These are phyloP conservation scores for Phasianus colchicus DNA, from an alignment of 2,113 vertebrate genomes.

Conservation along the genomic window DNA sequence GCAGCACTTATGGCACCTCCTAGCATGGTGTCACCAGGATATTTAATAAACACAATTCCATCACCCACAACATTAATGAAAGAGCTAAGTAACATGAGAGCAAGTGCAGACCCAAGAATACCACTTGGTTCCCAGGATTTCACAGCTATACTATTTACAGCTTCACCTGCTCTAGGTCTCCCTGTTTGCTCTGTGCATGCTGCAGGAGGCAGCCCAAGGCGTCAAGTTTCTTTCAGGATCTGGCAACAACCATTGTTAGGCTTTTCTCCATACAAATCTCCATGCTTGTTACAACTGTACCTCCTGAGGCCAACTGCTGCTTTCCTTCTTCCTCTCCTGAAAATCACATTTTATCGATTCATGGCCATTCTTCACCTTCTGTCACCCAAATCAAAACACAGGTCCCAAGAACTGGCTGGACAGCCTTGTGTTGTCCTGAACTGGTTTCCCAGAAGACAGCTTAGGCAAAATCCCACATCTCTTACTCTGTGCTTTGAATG, in stretches of 20 bases:
- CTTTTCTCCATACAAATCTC: background rate
- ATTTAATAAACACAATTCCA: background rate
- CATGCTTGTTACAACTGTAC: background rate
- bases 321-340: background rate
- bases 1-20: background rate
- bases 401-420: background rate
- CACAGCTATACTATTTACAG: background rate
- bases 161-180: background rate
- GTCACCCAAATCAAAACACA: background rate
- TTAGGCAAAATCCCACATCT: background rate
- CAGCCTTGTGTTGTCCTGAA: background rate
- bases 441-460: background rate
- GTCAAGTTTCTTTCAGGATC: background rate
- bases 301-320: background rate
- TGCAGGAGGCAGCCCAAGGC: background rate
- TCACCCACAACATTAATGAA: background rate
- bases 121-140: rapidly evolving
- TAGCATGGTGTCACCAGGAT: background rate
- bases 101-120: background rate
- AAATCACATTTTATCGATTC: background rate
- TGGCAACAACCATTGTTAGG: background rate
- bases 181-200: background rate
- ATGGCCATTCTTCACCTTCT: background rate
- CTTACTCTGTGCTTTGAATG: background rate
- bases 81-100: background rate